phyloP scores from a whole-genome alignment of 1,140 invertebrate species.

The Caenorhabditis brenneri region DNA sequence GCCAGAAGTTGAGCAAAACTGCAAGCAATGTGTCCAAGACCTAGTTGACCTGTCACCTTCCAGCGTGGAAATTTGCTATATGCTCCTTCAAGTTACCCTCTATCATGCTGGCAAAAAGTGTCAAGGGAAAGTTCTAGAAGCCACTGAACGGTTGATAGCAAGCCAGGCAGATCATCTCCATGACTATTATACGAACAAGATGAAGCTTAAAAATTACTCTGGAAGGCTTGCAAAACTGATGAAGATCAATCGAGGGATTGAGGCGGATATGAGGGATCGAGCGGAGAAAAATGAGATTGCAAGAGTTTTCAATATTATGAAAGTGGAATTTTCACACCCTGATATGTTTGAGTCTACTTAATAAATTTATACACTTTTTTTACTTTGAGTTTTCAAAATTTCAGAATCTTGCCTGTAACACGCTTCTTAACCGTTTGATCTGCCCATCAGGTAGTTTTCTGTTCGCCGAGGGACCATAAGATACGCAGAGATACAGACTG shows the following conservation, averaged over 20 bases:
- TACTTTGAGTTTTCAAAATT: too few relatives aligned
- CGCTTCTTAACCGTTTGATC: too few relatives aligned
- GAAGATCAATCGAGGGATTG: not conserved
- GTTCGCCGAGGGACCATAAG: too few relatives aligned
- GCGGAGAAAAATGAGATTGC: not conserved
- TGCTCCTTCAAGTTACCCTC: not conserved
- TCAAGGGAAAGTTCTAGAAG: not conserved
- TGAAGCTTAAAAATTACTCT: not conserved
- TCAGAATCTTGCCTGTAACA: too few relatives aligned
- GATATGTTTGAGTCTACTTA: slow-evolving; percentile 1
- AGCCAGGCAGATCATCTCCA: not conserved
- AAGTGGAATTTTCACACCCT: not conserved
- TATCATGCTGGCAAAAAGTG: not conserved
- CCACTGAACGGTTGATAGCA: not conserved
- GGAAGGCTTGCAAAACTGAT: slow-evolving; percentile 4
- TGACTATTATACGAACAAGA: not conserved
- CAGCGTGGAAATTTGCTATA: not conserved
- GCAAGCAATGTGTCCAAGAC: not conserved
- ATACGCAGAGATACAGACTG: too few relatives aligned
- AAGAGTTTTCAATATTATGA: not conserved
- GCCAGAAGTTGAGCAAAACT: not conserved
- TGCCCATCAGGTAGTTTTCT: too few relatives aligned
- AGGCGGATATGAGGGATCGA: not conserved
- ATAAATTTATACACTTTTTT: not conserved
- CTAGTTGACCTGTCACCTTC: not conserved